Percentiles rank a stretch among this genome's conserved stretches.
These are phyloP conservation scores for Artemia sp. DNA, from an alignment of 2,888 invertebrate genomes.

Conservation along the genomic window DNA sequence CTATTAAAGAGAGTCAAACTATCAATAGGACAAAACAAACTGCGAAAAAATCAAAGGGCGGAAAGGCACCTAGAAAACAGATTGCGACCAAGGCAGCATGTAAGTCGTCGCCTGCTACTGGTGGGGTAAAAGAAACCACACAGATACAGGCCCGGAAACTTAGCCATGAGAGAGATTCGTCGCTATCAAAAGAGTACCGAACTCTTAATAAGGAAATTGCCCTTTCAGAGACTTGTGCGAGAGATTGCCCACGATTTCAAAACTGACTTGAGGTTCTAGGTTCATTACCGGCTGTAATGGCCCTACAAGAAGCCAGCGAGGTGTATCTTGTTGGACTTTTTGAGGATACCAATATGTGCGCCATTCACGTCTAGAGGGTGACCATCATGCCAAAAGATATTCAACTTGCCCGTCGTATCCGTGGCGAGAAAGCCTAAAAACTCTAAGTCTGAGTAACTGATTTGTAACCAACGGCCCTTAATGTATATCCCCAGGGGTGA, in stretches of 20 bases:
- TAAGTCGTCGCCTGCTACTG: constrained; percentile 43
- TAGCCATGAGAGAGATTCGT: constrained; percentile 38
- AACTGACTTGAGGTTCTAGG: constrained; percentile 29
- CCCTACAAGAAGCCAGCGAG: constrained; percentile 49
- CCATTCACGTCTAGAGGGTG: constrained; percentile 89
- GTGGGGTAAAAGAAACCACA: constrained; percentile 38
- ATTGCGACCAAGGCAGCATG: constrained; percentile 82
- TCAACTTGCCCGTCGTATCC: constrained; percentile 85
- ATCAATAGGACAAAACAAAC: constrained; percentile 77
- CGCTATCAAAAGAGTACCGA: constrained; percentile 39
- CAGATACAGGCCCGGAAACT: constrained; percentile 37
- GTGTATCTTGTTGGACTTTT: constrained; percentile 84
- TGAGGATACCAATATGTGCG: constrained; percentile 94
- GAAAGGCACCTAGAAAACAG: constrained; percentile 88
- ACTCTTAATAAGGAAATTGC: constrained; percentile 36
- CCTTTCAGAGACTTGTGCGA: constrained; percentile 32
- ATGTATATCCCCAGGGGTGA: too few species aligned
- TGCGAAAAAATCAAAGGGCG: constrained; percentile 90
- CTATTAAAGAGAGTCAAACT: too few species aligned
- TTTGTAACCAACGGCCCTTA: too few species aligned
- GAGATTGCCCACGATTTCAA: constrained; percentile 29
- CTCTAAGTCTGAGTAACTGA: not conserved
- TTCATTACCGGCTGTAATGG: constrained; percentile 20
- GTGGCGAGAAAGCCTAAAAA: constrained; percentile 62
- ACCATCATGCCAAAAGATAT: constrained; percentile 98